Evolutionary conservation across 2,888 invertebrate species (phyloP), one percentile per base, ranked within the genome.

Genomic region (Oxyteleia sp.): DNA sequence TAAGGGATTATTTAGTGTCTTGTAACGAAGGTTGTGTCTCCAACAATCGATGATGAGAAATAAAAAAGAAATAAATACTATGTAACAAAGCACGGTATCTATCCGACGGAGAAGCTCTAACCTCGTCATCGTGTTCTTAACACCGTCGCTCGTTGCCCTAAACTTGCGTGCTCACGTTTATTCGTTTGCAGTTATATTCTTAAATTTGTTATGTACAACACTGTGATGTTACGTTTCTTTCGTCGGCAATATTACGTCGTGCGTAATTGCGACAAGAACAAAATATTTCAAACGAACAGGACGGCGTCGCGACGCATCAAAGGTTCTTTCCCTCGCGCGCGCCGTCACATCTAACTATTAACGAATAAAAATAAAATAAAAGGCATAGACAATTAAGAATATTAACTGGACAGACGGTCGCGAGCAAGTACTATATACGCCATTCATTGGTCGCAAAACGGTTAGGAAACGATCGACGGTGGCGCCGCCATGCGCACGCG

Each of bases 11-110:
- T 85, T 84, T 89, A 88, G 90, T 89, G 89, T 91, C 91, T 89
- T 89, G 91, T 91, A 92, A 92, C 91, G 89, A 92, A 92, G 92
- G 92, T 92, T 92, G 92, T 92, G 92, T 91, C 89, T 88, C 90
- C 87, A 87, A 84, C 82, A 88, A 89, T 86, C 87, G 89, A 88
- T 86, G 86, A 74, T 64, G 64, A 53, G 64, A 43, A 35, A 18
- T 8, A 41, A 63, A 20, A 61, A 47, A 20, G 35, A 38, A 55
- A 11, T 38, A 47, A 57, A 23, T 26, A 55, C 29, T 13, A 32
- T 20, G 29, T 32, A 20, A 74, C 23, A 47, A 61, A 85, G 86
- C 84, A 84, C 85, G 85, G 85, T 85, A 86, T 83, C 85, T 82
- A 85, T 32, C 78, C 20, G 74, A 69, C 13, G 45, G 32, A 61